Evolutionary conservation across 2,888 invertebrate genomes (phyloP), one percentile per base, ranked within the genome.

Genomic region (Hirtodrosophila confusa): DNA sequence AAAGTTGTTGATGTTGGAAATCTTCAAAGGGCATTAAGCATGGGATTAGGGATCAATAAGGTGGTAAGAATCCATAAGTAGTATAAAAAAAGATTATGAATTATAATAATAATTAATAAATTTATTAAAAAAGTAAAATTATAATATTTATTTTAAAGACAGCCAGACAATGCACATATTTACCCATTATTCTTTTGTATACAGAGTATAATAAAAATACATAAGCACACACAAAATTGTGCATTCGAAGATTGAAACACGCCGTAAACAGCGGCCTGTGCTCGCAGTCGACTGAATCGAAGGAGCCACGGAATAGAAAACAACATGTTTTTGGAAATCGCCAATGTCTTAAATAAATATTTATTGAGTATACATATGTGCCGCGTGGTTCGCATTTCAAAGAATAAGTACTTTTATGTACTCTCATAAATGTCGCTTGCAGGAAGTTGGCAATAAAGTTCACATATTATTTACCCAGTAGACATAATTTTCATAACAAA

Each of bases 301-400:
- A 44, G 39, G 5, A 45, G 33, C 31, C 31, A 29, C 17, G 12
- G 35, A 29, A 58, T 24, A n/a, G 24, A 24, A 29, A 66, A 56
- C 60, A 37, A 41, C 44, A 39, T 60, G 45, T 60, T 29, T 35
- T 17, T 9, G 39, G 17, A 45, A 54, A 50, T 40, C 56, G 36
- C 66, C 41, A n/a, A 39, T 29, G 33, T 50, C 35, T 47, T n/a
- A 33, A 27, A 50, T 44, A 63, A 69, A 63, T 71, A 71, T 63
- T 69, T 63, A 23, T 56, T 48, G 17, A 55, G 27, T 53, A 49
- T 31, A 67, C 39, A 6, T 23, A 35, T 49, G 54, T 11, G 48
- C 9, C n/a, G 17, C n/a, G 23, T 12, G 47, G 40, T 44, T 58
- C 45, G 41, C 47, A 33, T 51, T 56, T 17, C 37, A 35, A 11